A percentile compares a stretch with the other conserved stretches of the same genome.
Conservation (phyloP, 2,888 invertebrate genomes). For the Aphidius colemani region DNA sequence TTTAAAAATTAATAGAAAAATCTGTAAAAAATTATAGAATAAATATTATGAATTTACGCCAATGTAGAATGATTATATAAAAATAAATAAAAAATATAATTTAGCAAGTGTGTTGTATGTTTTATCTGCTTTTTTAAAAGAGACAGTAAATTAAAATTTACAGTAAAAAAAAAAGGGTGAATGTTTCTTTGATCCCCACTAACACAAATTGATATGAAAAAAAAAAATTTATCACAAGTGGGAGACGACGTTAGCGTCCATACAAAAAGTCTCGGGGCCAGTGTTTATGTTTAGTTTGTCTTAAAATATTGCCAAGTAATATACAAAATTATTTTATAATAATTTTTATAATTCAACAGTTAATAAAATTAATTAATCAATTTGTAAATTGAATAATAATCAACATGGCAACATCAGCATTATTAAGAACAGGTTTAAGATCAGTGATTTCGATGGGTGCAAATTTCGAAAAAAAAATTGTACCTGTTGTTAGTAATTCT, state of each 20-base stretch:
- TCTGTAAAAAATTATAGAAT: no score
- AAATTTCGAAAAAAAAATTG: constrained; percentile 36
- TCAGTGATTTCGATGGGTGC: constrained; percentile 36
- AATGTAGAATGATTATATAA: background rate
- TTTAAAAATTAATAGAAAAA: no score
- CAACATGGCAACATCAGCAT: constrained; percentile 40
- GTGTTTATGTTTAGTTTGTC: constrained; percentile 34
- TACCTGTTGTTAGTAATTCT: constrained; percentile 28
- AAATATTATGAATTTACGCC: no score
- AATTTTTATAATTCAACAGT: no score
- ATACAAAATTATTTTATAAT: background rate
- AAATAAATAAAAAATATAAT: background rate
- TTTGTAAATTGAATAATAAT: background rate
- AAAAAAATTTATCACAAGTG: constrained; percentile 26
- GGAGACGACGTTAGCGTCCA: constrained; percentile 29
- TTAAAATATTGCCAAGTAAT: constrained; percentile 5
- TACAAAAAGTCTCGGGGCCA: constrained; percentile 42
- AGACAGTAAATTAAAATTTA: constrained; percentile 5
- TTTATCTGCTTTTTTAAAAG: background rate
- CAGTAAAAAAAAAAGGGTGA: constrained; percentile 16
- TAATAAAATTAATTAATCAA: background rate
- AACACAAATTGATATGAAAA: constrained; percentile 5
- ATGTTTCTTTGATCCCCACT: no score
- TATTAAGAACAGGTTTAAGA: constrained; percentile 40
- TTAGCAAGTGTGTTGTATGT: background rate